Evolutionary conservation across 2,797 vertebrate species (phyloP).

Genomic region (Myotis findleyi): DNA sequence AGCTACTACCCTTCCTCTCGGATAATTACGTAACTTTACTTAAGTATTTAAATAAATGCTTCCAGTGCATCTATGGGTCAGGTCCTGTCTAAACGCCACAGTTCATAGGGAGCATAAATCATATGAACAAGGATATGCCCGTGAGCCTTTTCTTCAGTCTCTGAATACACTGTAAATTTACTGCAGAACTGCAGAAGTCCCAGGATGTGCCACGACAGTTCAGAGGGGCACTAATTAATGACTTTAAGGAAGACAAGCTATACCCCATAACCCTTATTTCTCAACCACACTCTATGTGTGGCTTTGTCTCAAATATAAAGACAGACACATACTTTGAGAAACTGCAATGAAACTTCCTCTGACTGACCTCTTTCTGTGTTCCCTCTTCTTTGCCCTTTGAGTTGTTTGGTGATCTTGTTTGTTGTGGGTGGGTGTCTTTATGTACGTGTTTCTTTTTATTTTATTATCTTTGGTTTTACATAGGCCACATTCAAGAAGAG

Average conservation of each 20-base stretch:
- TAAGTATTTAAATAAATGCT: background rate
- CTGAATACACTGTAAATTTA: background rate
- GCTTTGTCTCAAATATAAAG: background rate
- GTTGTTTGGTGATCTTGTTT: background rate
- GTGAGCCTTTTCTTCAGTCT: background rate
- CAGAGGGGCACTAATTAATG: background rate
- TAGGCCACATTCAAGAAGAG: background rate
- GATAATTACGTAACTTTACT: background rate
- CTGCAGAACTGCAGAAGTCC: background rate
- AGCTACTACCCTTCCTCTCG: background rate
- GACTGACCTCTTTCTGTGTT: background rate
- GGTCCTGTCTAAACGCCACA: background rate
- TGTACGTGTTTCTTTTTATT: background rate
- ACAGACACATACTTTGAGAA: background rate
- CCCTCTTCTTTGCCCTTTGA: background rate
- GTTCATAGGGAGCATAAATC: background rate
- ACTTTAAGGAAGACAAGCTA: background rate
- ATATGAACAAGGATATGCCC: background rate
- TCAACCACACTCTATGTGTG: background rate
- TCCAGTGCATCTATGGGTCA: background rate
- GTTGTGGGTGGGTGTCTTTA: background rate
- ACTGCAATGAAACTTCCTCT: background rate
- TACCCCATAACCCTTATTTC: background rate
- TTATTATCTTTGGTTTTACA: background rate
- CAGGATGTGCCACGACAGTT: background rate